phyloP scores from a whole-genome alignment of 2,797 vertebrate species.

The Yasuhikotakia modesta region DNA sequence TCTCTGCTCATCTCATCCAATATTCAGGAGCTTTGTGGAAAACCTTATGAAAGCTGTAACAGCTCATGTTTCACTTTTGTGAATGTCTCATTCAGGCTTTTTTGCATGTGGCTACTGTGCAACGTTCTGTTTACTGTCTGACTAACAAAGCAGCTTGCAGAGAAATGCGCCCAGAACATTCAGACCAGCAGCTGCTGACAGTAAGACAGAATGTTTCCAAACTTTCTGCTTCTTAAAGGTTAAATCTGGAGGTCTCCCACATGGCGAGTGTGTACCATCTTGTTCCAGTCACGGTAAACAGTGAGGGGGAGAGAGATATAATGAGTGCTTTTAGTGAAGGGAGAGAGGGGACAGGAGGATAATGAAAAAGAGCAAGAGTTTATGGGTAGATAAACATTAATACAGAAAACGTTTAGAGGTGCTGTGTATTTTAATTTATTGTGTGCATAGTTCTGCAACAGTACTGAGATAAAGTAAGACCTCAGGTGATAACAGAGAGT shows the following conservation, averaged over 20 bases:
- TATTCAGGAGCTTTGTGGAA: conserved; percentile 55
- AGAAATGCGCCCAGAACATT: not conserved
- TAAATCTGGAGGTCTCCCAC: conserved; percentile 38
- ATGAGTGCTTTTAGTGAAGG: conserved; percentile 49
- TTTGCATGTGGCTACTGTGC: conserved; percentile 24
- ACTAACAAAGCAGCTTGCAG: conserved; percentile 1
- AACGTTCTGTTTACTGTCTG: conserved; percentile 17
- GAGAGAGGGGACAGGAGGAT: conserved; percentile 3
- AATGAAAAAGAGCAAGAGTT: conserved; percentile 46
- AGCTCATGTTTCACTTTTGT: conserved; percentile 48
- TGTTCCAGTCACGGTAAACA: conserved; percentile 61
- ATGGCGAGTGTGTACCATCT: conserved; percentile 55
- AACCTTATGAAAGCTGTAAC: conserved; percentile 44
- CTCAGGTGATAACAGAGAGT: conserved; percentile 52
- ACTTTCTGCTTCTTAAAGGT: conserved; percentile 47
- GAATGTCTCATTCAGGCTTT: conserved; percentile 53
- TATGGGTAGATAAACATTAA: conserved; percentile 55
- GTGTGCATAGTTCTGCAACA: conserved; percentile 59
- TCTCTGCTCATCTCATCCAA: conserved; percentile 53
- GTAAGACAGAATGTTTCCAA: conserved; percentile 25
- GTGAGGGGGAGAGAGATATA: conserved; percentile 36
- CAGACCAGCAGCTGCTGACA: conserved; percentile 12
- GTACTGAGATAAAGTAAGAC: conserved; percentile 51
- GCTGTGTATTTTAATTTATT: conserved; percentile 73
- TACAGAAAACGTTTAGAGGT: conserved; percentile 68